Evolutionary conservation across 1,140 invertebrate species (phyloP).

Genomic region (Anastatus disparis): DNA sequence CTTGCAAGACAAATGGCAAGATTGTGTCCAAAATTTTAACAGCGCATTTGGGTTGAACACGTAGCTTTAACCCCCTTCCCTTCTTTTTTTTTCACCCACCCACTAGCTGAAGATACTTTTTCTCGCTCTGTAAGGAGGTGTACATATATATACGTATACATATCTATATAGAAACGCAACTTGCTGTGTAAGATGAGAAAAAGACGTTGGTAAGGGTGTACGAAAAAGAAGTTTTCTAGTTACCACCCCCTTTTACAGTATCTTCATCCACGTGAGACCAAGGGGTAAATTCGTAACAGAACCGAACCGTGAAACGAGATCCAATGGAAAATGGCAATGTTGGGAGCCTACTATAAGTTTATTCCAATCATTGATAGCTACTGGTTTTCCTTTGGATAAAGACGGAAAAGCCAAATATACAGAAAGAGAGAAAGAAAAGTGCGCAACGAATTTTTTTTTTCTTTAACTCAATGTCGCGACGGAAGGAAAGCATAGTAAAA

Average conservation of each 20-base stretch:
- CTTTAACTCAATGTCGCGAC: neutral
- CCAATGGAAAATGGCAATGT: conserved; percentile 46
- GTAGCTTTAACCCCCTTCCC: conserved; percentile 51
- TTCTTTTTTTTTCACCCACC: neutral
- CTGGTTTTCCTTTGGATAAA: neutral
- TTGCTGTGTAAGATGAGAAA: neutral
- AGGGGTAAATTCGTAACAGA: conserved; percentile 57
- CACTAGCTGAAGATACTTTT: neutral
- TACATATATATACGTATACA: neutral
- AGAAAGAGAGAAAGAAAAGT: too few relatives aligned
- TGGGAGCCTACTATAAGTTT: conserved; percentile 50
- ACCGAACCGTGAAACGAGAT: conserved; percentile 68
- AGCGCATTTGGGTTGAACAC: conserved; percentile 67
- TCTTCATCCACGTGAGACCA: conserved; percentile 38
- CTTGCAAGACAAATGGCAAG: conserved; percentile 67
- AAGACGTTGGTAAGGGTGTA: neutral
- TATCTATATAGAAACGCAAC: too few relatives aligned
- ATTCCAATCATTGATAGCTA: conserved; percentile 61
- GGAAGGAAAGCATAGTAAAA: neutral
- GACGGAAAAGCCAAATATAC: conserved; percentile 14
- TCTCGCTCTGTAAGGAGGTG: neutral
- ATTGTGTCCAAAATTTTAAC: conserved; percentile 70
- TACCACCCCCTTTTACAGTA: conserved; percentile 51
- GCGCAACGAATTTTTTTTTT: conserved; percentile 27
- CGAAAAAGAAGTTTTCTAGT: conserved; percentile 65